Base-by-base conservation (phyloP, 2,797 vertebrate species). In the Sebastes elongatus region DNA sequence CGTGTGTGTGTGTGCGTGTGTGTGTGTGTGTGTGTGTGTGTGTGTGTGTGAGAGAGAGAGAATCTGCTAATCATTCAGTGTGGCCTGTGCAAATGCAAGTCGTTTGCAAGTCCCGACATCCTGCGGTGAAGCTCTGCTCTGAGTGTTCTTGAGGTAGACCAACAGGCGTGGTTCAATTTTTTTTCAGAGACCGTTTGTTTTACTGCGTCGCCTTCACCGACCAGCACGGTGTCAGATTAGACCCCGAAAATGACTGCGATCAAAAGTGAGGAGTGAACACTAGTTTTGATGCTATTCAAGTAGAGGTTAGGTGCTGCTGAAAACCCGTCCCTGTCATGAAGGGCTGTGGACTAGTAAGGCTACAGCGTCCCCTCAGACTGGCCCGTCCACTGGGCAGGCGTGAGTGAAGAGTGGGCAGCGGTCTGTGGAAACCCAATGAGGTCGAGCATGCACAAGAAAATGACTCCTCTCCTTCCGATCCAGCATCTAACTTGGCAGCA, bases 371-470 rank as follows among this genome's bases (percentile, higher is more conserved):
- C 60, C 60, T 80, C 78, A 25, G 63, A 73, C 70, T 33, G 76
- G 60, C 52, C 52, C 42, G 16, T 80, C 42, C 49, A 74, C 33
- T 14, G 75, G 63, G 64, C 59, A n/a, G 57, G 42, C 76, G 74
- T 72, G 74, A 65, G 59, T 75, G 64, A 63, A 32, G 64, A 71
- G 69, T n/a, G 33, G 9, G 55, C 72, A 62, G 77, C 57, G 65
- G 71, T 57, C 83, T 81, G 84, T 91, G 91, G 91, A 93, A 93
- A 88, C 91, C 91, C 86, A 10, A 80, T 7, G 1, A 67, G 75
- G 66, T 71, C 4, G 62, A 82, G 53, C 13, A 16, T n/a, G n/a
- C 64, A 38, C 7, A 16, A 35, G 42, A 74, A 74, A 73, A 38
- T 14, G 7, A 30, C 72, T 42, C 6, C 49, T 62, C 55, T 64